Evolutionary conservation across 2,888 invertebrate genomes (phyloP).

Genomic region (Emmelina monodactyla): DNA sequence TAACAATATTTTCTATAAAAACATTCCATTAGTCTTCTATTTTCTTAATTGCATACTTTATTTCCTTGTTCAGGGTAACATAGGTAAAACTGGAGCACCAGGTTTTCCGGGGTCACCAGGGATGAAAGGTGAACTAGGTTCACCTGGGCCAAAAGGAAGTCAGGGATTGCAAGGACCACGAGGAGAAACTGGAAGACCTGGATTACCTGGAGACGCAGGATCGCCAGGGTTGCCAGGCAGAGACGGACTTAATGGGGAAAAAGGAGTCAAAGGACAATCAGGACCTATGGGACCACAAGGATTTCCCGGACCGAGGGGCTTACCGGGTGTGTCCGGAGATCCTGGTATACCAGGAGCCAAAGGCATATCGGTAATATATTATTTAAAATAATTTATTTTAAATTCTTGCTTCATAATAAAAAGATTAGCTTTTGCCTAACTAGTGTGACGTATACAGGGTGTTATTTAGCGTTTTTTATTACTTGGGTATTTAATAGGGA

Average conservation of each 20-base stretch:
- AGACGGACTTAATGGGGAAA: conserved; percentile 83
- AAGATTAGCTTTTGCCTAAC: neutral
- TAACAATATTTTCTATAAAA: conserved; percentile 32
- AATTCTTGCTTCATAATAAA: neutral
- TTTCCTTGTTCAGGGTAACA: conserved; percentile 65
- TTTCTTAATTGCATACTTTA: neutral
- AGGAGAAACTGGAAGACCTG: conserved; percentile 82
- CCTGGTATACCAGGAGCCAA: conserved; percentile 78
- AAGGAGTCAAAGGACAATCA: conserved; percentile 75
- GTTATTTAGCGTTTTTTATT: neutral
- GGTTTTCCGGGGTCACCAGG: conserved; percentile 87
- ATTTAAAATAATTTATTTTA: no score
- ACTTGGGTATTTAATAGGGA: conserved; percentile 57
- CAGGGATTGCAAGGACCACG: conserved; percentile 83
- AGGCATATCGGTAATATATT: conserved; percentile 78
- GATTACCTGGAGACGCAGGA: conserved; percentile 79
- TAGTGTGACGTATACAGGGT: neutral
- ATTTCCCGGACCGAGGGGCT: conserved; percentile 82
- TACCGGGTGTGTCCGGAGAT: conserved; percentile 77
- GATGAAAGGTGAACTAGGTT: conserved; percentile 81
- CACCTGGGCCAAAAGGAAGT: conserved; percentile 78
- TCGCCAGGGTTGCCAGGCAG: conserved; percentile 78
- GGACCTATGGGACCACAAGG: conserved; percentile 82
- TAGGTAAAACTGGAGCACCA: conserved; percentile 84
- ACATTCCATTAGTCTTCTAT: neutral